These are phyloP conservation scores for Nannoperca obscura DNA, from an alignment of 2,797 vertebrate genomes.

Conservation along the genomic window DNA sequence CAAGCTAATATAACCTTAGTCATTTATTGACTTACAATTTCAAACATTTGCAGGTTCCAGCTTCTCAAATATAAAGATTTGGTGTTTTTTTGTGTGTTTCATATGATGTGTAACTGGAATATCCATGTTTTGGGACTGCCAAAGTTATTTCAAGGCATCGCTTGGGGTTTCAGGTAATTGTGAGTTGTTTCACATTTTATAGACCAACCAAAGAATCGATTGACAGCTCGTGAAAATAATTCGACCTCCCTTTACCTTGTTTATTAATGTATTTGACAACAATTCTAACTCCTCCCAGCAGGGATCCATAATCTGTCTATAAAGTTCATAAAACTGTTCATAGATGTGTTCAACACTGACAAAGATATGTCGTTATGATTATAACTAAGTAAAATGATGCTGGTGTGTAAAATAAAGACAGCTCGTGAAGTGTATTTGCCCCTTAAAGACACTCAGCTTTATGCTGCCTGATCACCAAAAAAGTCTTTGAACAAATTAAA, in stretches of 20 bases:
- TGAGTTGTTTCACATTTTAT: background rate
- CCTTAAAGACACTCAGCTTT: background rate
- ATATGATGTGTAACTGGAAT: background rate
- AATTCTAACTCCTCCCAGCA: background rate
- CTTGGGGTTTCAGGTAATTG: background rate
- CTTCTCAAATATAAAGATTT: background rate
- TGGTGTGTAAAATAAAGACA: background rate
- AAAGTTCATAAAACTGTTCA: background rate
- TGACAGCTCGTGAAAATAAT: background rate
- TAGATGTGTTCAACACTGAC: background rate
- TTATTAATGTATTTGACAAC: background rate
- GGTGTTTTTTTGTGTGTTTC: background rate
- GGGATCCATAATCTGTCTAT: background rate
- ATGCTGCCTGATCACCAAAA: background rate
- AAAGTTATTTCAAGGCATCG: background rate
- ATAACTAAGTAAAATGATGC: background rate
- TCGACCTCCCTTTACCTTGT: background rate
- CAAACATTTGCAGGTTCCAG: constrained; percentile 8
- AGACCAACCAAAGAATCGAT: background rate
- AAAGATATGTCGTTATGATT: too few relatives aligned
- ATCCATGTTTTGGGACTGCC: background rate
- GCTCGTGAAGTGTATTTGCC: background rate
- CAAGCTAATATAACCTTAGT: background rate
- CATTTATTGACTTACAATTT: background rate
- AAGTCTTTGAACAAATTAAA: background rate